Base-by-base conservation (phyloP, 2,888 invertebrate species). In the Plusia festucae region DNA sequence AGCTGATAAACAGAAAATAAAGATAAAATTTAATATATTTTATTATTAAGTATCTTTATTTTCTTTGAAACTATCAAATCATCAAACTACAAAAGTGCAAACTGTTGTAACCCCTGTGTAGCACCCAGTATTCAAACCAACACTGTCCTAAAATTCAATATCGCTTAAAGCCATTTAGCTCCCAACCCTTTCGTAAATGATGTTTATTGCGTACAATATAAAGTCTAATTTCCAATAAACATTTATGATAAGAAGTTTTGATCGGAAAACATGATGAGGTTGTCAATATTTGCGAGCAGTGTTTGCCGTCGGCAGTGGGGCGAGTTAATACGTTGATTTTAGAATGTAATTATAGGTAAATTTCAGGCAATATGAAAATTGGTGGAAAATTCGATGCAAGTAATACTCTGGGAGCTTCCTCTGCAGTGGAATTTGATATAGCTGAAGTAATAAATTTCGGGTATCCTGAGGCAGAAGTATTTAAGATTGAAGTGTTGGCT, bases 241-340 rank as follows among this genome's bases (percentile, higher is more conserved):
- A 27, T 53, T 65, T 56, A 65, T 64, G 73, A 60, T 65, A 62
- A 77, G 73, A 77, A 79, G 65, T 77, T 79, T 75, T 73, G 67
- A 75, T 68, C 65, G 63, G 54, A 53, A 66, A 68, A 66, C 56
- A 79, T 76, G 70, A 79, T 73, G 79, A 79, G 77, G 46, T 69
- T 73, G 79, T 73, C 79, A 79, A 79, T 76, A 79, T 77, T 79
- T 75, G 68, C 66, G 16, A 58, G 55, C 67, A 59, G 59, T 75
- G 77, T 79, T 79, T 79, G 59, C 66, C 65, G 68, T 57, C 71
- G 63, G 53, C 56, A 61, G 63, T 65, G 59, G 53, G 67, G 61
- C 58, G 67, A 73, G 65, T 67, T 79, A 79, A 75, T 72, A 75
- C 62, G 72, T 70, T 72, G 66, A 79, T 73, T 78, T 75, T 77